Base-by-base conservation (phyloP, 1,140 invertebrate genomes). In the Euglossa dilemma region DNA sequence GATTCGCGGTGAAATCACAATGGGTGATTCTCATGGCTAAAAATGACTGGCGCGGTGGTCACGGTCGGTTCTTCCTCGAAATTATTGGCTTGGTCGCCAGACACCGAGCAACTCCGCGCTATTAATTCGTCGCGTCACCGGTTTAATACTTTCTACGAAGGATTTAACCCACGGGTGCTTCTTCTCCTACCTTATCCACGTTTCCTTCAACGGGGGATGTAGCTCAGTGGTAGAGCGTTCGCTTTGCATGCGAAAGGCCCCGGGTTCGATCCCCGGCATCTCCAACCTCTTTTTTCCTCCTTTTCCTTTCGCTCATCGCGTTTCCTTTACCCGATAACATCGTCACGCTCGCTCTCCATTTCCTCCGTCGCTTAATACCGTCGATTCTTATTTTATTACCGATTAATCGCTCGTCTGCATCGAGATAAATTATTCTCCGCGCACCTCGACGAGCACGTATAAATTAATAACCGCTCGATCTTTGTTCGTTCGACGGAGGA, bases 181-280 rank as follows among this genome's bases (percentile, higher is more conserved):
- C 4, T 36, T 36, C 36, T 36, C 36, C 36, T 2, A 36, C 36
- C 4, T 36, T 36, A 36, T 36, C 36, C 1, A 36, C 36, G 36
- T 36, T 36, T 36, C 36, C 4, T 36, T 36, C 36, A 36, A 36
- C 4, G 0, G 93, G 92, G 92, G 92, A 93, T 93, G 92, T 93
- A 93, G 93, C 92, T 92, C 92, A 93, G 92, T 93, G 92, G 92
- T 93, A 93, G 92, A 93, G 96, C 95, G 96, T 95, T 95, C 95
- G 96, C 95, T 96, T 96, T 95, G 96, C 96, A 96, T 96, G 95
- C 95, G 95, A 95, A 95, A 96, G 95, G 95, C 94, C 96, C 95
- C 94, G 95, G 95, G 95, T 96, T 96, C 96, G 95, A 96, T 96
- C 95, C 96, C 95, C 96, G 94, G 95, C 95, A 95, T 94, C 95